A percentile compares a stretch with the other conserved stretches of the same genome.
Evolutionary conservation across 2,113 vertebrate species (phyloP).

Genomic region (Alouatta palliata): DNA sequence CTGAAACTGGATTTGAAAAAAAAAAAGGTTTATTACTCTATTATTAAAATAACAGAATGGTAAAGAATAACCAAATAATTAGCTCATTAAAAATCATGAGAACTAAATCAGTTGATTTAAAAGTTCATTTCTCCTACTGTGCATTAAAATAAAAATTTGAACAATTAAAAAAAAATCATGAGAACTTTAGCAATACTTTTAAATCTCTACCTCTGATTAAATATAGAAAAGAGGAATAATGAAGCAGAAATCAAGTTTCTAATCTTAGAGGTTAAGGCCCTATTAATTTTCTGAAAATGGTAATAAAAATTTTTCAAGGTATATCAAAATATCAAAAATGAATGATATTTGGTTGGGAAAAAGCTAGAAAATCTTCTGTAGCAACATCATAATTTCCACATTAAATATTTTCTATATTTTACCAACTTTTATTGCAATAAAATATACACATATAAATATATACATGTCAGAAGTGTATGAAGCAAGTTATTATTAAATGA

Average conservation of each 20-base stretch:
- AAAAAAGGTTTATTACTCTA: neutral
- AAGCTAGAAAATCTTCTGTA: neutral
- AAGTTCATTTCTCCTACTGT: too few species aligned
- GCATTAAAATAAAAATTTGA: too few species aligned
- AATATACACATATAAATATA: neutral
- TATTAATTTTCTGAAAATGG: neutral
- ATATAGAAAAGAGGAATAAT: neutral
- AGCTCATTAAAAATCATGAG: conserved; percentile 35
- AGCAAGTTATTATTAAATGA: neutral
- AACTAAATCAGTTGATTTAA: too few species aligned
- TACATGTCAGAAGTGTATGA: neutral
- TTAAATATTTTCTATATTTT: neutral
- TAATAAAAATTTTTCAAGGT: neutral
- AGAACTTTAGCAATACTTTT: conserved; percentile 15
- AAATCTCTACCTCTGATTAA: conserved; percentile 8
- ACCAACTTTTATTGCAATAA: neutral
- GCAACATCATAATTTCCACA: neutral
- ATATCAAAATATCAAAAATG: neutral
- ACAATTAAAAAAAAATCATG: conserved; percentile 35
- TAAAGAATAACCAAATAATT: conserved; percentile 33
- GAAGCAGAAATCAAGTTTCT: neutral
- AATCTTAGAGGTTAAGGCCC: neutral
- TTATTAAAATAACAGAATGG: neutral
- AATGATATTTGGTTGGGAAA: neutral
- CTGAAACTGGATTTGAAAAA: neutral